phyloP scores from a whole-genome alignment of 2,797 vertebrate species.

The Sebastes flavidus region DNA sequence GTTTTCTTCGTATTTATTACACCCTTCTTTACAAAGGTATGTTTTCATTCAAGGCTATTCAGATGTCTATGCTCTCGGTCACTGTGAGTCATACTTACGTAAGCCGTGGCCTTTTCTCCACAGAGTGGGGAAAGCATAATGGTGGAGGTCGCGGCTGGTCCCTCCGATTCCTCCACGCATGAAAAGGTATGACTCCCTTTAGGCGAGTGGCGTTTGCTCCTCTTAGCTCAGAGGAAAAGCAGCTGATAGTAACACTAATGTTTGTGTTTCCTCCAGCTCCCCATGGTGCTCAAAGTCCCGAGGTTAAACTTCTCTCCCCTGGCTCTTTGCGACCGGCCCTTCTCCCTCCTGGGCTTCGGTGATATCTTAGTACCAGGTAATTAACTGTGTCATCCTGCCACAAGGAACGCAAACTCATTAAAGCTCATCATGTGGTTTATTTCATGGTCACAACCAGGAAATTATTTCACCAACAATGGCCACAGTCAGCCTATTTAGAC shows the following conservation, averaged over 20 bases:
- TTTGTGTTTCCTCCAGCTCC: constrained; percentile 83
- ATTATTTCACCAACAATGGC: neutral
- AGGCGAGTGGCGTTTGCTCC: neutral
- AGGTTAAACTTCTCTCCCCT: constrained; percentile 90
- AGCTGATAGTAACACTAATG: neutral
- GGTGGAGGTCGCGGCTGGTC: constrained; percentile 96
- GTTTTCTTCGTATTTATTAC: constrained; percentile 98
- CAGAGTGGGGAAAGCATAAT: constrained; percentile 97
- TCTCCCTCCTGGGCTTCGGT: constrained; percentile 96
- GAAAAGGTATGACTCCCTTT: constrained; percentile 87
- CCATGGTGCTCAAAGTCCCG: constrained; percentile 98
- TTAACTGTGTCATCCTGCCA: neutral
- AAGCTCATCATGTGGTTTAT: neutral
- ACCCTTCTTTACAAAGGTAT: constrained; percentile 92
- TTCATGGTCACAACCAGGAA: neutral
- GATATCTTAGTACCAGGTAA: constrained; percentile 97
- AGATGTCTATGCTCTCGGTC: neutral
- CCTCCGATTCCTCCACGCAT: constrained; percentile 89
- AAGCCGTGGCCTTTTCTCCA: neutral
- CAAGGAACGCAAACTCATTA: neutral
- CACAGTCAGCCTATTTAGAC: neutral
- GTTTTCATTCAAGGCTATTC: neutral
- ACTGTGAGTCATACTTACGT: neutral
- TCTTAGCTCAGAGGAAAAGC: neutral
- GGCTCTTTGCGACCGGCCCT: constrained; percentile 93